Evolutionary conservation across 2,797 vertebrate genomes (phyloP).

Genomic region (Moxostoma hubbsi): DNA sequence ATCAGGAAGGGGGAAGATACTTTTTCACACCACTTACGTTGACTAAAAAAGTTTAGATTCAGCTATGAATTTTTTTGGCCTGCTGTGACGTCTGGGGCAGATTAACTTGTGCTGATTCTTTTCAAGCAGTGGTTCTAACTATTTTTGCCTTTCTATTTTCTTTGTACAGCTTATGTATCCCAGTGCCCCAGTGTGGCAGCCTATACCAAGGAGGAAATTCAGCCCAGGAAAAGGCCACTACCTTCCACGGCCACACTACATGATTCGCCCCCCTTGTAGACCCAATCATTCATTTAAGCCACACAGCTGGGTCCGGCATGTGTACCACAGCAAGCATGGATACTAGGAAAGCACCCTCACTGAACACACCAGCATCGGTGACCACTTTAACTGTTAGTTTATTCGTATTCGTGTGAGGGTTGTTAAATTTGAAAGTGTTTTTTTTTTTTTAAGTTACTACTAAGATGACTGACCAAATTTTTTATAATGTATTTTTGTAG

Average conservation of each 20-base stretch:
- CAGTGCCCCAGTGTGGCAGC: constrained; percentile 67
- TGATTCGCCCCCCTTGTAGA: constrained; percentile 63
- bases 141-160: not conserved
- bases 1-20: no score
- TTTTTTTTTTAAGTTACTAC: constrained; percentile 56
- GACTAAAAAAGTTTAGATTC: not conserved
- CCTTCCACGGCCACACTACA: constrained; percentile 58
- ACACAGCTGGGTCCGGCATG: constrained; percentile 66
- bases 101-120: not conserved
- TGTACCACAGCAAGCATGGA: constrained; percentile 53
- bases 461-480: constrained; percentile 64
- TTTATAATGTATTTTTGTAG: constrained; percentile 64
- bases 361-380: constrained; percentile 57
- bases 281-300: constrained; percentile 56
- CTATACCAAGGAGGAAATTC: constrained; percentile 59
- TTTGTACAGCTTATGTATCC: constrained; percentile 66
- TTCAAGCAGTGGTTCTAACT: not conserved
- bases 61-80: no score
- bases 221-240: constrained; percentile 50
- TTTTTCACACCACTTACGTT: not conserved
- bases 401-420: constrained; percentile 54
- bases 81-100: no score
- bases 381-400: constrained; percentile 52
- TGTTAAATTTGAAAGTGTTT: not conserved
- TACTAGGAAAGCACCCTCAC: constrained; percentile 64